Percentiles rank a stretch among this genome's conserved stretches.
Conservation (phyloP, 2,888 invertebrate genomes). For the Dicyrtoma fusca region DNA sequence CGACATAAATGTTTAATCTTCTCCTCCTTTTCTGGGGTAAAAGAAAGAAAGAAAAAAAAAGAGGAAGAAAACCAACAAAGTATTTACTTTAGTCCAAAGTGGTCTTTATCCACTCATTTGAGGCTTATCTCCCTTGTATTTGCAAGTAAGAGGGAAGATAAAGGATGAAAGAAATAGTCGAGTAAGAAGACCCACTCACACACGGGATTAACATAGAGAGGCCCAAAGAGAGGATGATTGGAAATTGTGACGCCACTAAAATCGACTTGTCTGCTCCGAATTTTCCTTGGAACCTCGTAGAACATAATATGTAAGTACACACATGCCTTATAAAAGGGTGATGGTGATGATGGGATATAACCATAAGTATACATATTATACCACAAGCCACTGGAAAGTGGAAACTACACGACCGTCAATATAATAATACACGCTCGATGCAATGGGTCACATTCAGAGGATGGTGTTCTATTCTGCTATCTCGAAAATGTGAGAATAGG, state of each 20-base stretch:
- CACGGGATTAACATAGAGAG: not conserved
- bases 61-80: conserved; percentile 15
- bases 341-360: no score
- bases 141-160: conserved; percentile 20
- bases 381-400: not conserved
- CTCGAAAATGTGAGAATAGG: no score
- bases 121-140: conserved; percentile 24
- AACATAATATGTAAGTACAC: no score
- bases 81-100: not conserved
- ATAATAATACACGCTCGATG: not conserved
- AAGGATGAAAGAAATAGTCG: conserved; percentile 1
- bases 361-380: no score
- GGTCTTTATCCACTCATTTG: conserved; percentile 28
- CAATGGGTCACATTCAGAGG: not conserved
- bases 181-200: not conserved
- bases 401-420: not conserved
- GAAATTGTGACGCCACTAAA: conserved; percentile 31
- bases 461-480: no score
- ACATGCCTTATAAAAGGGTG: no score
- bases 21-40: not conserved
- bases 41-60: not conserved
- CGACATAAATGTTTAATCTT: conserved; percentile 3
- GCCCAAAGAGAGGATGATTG: conserved; percentile 1
- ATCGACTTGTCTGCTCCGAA: conserved; percentile 5
- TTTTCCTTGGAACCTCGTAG: no score